A percentile compares a stretch with the other conserved stretches of the same genome.
Conservation (phyloP, 2,113 vertebrate genomes). For the Paedocypris sp. region DNA sequence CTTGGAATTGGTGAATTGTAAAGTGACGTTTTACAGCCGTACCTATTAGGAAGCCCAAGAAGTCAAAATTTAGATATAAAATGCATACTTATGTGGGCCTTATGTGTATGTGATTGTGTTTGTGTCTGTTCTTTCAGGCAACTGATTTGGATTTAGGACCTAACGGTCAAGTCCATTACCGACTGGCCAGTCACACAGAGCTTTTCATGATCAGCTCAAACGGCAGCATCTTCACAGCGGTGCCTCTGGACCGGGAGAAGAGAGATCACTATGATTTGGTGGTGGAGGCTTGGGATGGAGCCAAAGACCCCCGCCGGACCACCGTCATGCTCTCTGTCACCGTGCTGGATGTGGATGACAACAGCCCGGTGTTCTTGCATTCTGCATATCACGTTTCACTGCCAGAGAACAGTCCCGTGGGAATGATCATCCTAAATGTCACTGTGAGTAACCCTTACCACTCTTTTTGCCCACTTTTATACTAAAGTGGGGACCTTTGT, state of each 20-base stretch:
- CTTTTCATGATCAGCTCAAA: constrained; percentile 83
- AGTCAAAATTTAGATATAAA: no score
- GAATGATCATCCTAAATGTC: constrained; percentile 70
- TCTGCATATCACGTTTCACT: constrained; percentile 66
- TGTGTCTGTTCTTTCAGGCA: constrained; percentile 57
- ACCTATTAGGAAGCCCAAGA: no score
- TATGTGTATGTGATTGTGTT: background rate
- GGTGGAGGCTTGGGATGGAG: constrained; percentile 82
- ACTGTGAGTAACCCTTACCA: constrained; percentile 55
- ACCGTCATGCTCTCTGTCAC: constrained; percentile 67
- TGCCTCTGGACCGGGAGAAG: constrained; percentile 78
- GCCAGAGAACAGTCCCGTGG: constrained; percentile 77
- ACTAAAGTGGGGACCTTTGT: no score
- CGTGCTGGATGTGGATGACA: constrained; percentile 89
- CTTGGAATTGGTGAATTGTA: no score
- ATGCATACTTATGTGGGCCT: no score
- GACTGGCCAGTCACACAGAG: constrained; percentile 72
- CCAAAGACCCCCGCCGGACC: constrained; percentile 70
- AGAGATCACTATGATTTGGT: constrained; percentile 73
- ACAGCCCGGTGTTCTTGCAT: constrained; percentile 83
- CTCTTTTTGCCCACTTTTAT: no score
- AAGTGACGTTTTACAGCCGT: no score
- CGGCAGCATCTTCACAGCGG: constrained; percentile 74
- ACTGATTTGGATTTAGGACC: constrained; percentile 80
- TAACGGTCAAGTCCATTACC: constrained; percentile 82